A percentile compares a stretch with the other conserved stretches of the same genome.
Evolutionary conservation across 2,113 vertebrate species (phyloP).

Genomic region (Butorides virescens): DNA sequence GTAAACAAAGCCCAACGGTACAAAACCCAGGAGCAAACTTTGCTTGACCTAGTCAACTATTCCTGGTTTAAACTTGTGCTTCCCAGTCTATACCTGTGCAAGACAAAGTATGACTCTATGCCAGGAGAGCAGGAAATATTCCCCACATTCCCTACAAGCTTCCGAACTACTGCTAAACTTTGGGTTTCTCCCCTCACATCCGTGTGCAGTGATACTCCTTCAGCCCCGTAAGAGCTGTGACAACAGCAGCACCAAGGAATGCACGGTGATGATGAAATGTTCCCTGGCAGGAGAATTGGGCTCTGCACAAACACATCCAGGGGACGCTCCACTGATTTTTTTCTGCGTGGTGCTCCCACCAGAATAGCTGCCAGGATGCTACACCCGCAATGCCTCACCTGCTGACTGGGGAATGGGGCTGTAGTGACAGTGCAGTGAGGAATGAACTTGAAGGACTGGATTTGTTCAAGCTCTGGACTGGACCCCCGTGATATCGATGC

Average conservation of each 20-base stretch:
- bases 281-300: background rate
- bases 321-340: background rate
- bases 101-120: background rate
- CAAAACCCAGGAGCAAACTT: background rate
- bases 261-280: fast-evolving
- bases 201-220: background rate
- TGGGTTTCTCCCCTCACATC: background rate
- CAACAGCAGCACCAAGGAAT: background rate
- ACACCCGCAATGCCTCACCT: background rate
- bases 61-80: background rate
- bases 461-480: background rate
- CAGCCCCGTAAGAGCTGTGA: background rate
- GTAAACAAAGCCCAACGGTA: fast-evolving
- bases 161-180: background rate
- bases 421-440: background rate
- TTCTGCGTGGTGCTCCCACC: background rate
- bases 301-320: background rate
- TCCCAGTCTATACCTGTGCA: background rate
- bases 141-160: background rate
- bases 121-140: background rate
- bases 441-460: background rate
- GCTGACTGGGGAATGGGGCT: background rate
- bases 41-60: background rate
- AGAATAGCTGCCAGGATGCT: background rate
- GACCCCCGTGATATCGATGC: fast-evolving